Base-by-base conservation (phyloP, 2,797 vertebrate genomes). In the Acrocephalus scirpaceus region DNA sequence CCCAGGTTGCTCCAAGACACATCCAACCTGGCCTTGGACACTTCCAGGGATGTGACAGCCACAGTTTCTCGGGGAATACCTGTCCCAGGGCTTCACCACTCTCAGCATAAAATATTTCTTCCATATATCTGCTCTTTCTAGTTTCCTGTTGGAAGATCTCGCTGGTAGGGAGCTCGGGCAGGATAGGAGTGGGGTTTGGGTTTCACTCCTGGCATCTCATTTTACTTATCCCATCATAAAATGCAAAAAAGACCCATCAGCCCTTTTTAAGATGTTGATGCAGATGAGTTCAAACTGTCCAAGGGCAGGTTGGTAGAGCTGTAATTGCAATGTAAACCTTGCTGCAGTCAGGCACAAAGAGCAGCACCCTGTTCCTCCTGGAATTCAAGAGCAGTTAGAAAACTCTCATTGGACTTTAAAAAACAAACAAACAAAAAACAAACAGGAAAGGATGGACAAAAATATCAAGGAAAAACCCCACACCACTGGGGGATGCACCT, bases 21-120 rank as follows among this genome's bases (percentile, higher is more conserved):
- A 1, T 48, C 69, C 58, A 83, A 0, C n/a, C 50, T 44, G 50
- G 1, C 14, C 47, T 69, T 2, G 45, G 16, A 25, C 26, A 16
- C 9, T 45, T 3, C 34, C 86, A 83, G 69, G 77, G 45, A 45
- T 27, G 75, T 13, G 3, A 13, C 62, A 54, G 44, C n/a, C 5
- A 30, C 15, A 14, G 13, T 2, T 40, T 60, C 29, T 54, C 30
- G 25, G 40, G 29, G 15, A 57, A 79, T 36, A 7, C 32, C 73
- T 8, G 2, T 1, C 2, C 12, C 47, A 44, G 19, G 0, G 13
- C 7, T 2, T 81, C 40, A 19, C n/a, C 60, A 78, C 15, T 7
- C 38, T 58, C 10, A 3, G 1, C 0, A 4, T n/a, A 3, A 61
- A 70, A 13, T 16, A 25, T 13, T 30, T 44, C 17, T 69, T 40